Evolutionary conservation across 1,140 invertebrate species (phyloP), one percentile per base, ranked within the genome.

Genomic region (Phymorhynchus buccinoides): DNA sequence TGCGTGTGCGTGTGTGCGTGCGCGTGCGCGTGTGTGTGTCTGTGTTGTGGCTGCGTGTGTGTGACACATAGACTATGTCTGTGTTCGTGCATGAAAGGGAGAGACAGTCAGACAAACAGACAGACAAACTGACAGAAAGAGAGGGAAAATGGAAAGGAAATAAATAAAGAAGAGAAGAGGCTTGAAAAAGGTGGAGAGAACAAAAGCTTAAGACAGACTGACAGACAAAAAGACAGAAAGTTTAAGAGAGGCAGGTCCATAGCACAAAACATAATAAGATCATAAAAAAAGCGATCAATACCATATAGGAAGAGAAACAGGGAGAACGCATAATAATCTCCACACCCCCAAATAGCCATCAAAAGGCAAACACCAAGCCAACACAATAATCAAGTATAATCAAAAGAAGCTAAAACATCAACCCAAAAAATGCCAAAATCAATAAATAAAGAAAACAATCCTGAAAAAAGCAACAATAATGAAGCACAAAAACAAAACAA

Each of bases 141-240:
- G 14, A 41, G 4, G 37, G 32, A 75, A 30, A 75, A 9, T 9
- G 7, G 14, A 27, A 18, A 12, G 9, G 4, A 75, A 41, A 37
- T 37, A 16, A 4, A 37, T 9, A 75, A 35, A 22, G 71, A 75
- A n/a, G 6, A 32, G 14, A n/a, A 30, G 9, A n/a, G 66, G n/a
- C 18, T 37, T 12, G 7, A 37, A 0, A 3, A 7, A 75, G 9
- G 39, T 7, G 32, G 3, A 75, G 32, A 75, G 3, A 75, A 37
- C 9, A 32, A 75, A 32, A 75, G 16, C 32, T 6, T 14, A 18
- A 41, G 14, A 78, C 27, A 44, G 4, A 75, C 30, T 37, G 71
- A 75, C 37, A 35, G 71, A 75, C 71, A 41, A 39, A 77, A 32
- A 66, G 62, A 27, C 32, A 75, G 71, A 78, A 18, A 78, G 39